phyloP scores from a whole-genome alignment of 2,888 invertebrate species.

The Folsomia candida region DNA sequence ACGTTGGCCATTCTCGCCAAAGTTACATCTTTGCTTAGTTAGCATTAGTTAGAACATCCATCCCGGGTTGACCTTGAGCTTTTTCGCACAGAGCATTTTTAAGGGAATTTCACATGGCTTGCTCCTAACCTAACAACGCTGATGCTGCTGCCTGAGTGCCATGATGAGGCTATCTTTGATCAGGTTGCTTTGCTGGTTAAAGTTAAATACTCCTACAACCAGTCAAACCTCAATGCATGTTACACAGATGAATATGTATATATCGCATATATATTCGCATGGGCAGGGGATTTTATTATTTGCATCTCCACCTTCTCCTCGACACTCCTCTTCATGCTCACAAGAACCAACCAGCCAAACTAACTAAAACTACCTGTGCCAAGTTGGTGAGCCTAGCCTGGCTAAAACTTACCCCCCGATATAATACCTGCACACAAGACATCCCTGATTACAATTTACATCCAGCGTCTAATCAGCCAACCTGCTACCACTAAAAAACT shows the following conservation, averaged over 20 bases:
- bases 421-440: background rate
- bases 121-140: background rate
- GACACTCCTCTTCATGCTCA: too few relatives aligned
- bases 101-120: slow-evolving; percentile 21
- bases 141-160: too few relatives aligned
- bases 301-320: background rate
- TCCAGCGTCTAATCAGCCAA: background rate
- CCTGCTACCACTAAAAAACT: too few relatives aligned
- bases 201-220: background rate
- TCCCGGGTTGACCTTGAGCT: slow-evolving; percentile 44
- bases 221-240: background rate
- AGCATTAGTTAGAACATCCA: slow-evolving; percentile 1
- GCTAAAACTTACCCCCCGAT: background rate
- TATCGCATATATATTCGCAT: background rate
- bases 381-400: background rate
- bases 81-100: slow-evolving; percentile 42
- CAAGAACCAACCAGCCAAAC: background rate
- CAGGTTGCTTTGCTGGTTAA: background rate
- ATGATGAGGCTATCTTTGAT: background rate
- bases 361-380: background rate
- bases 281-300: background rate
- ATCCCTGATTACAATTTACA: background rate
- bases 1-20: background rate
- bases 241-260: background rate
- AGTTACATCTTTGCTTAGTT: background rate